Base-by-base conservation (phyloP, 2,113 vertebrate species). In the Phaetusa simplex region DNA sequence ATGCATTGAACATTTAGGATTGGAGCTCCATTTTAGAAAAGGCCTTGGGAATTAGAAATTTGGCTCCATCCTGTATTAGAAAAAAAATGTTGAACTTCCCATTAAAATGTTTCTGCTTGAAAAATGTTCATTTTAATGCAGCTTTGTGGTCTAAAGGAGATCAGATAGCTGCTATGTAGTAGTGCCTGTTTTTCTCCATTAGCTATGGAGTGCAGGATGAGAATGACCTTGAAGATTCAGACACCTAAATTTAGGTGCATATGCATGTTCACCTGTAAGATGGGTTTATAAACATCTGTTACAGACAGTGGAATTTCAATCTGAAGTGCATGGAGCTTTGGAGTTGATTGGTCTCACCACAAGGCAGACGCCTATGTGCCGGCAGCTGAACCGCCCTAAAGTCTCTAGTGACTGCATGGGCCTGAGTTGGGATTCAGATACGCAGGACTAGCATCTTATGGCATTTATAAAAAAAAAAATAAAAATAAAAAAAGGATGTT, bases 311-410 rank as follows among this genome's bases (percentile, higher is more conserved):
- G 26, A 56, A 78, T 70, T 93, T 73, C 70, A 50, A 38, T 42
- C 53, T 61, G 49, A 83, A 91, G 34, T 2, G 1, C 14, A 5
- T 26, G 13, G 36, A 70, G 2, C 18, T 90, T 61, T 70, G 40
- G 16, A 22, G 5, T 14, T 69, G 34, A 13, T 43, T 84, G 50
- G 7, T 77, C 34, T 81, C 40, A 42, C 13, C 40, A 42, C 26
- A 77, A 52, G 6, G 20, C 47, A 80, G 20, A 34, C 0, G n/a
- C 11, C n/a, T 45, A 10, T 1, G 0, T 0, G 8, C 8, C 0
- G 0, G 43, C 56, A 87, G 27, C 32, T 45, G 45, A 90, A 34
- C 69, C 1, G 0, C 30, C 12, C 32, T 81, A 62, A 58, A 13
- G 19, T 61, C 14, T 71, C 30, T 59, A 2, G 14, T 42, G n/a